Evolutionary conservation across 2,113 vertebrate species (phyloP).

Genomic region (Prionailurus viverrinus): DNA sequence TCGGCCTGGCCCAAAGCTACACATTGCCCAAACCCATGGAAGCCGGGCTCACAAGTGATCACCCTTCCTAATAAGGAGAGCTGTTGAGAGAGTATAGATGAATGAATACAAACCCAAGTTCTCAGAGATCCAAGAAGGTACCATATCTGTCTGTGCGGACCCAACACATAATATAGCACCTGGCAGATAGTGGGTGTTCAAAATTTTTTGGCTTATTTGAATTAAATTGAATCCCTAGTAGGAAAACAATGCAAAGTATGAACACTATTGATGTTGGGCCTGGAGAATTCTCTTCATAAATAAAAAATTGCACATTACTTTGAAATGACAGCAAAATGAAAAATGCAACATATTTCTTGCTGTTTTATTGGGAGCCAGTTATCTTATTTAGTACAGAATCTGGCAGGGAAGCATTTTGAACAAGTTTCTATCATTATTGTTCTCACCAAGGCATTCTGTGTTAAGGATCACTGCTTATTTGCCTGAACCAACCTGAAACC

Average conservation of each 20-base stretch:
- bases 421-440: not conserved
- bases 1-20: not conserved
- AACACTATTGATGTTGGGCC: not conserved
- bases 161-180: not conserved
- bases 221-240: constrained; percentile 47
- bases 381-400: constrained; percentile 53
- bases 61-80: not conserved
- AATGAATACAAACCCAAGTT: not conserved
- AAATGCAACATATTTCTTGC: not conserved
- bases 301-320: constrained; percentile 46
- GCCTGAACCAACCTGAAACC: constrained; percentile 31
- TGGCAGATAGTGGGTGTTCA: not conserved
- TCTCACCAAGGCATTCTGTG: constrained; percentile 14
- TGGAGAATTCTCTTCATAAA: constrained; percentile 55
- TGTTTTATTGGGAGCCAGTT: constrained; percentile 36
- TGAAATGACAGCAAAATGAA: constrained; percentile 60
- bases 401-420: constrained; percentile 28
- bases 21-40: not conserved
- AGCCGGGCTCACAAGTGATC: not conserved
- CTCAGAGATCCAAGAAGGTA: not conserved
- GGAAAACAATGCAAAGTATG: constrained; percentile 28
- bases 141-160: not conserved
- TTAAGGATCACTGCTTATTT: constrained; percentile 31
- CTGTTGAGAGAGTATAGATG: not conserved
- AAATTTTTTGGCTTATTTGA: not conserved